Conservation (phyloP, 2,888 invertebrate genomes). For the Parasteatoda lunata region DNA sequence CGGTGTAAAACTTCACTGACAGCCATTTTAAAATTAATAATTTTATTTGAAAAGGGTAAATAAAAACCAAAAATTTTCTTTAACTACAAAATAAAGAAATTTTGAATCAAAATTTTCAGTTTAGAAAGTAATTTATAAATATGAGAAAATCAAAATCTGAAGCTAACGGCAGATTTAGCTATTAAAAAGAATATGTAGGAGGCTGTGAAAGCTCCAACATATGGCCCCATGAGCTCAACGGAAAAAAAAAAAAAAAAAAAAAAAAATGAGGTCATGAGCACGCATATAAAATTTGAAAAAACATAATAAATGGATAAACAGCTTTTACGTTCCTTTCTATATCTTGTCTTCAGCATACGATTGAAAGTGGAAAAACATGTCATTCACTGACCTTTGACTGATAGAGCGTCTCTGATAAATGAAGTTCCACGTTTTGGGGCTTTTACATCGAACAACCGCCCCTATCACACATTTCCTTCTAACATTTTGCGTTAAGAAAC, state of each 20-base stretch:
- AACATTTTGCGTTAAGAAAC: background rate
- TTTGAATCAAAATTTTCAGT: no score
- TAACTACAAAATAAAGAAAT: no score
- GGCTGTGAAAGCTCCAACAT: slow-evolving; percentile 15
- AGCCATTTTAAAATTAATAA: no score
- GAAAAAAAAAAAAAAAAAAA: slow-evolving; percentile 44
- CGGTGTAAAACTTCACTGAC: no score
- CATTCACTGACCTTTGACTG: slow-evolving; percentile 59
- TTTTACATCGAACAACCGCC: background rate
- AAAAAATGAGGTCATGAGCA: slow-evolving; percentile 53
- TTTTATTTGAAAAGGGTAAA: no score
- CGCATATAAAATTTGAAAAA: slow-evolving; percentile 19
- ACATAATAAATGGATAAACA: slow-evolving; percentile 14
- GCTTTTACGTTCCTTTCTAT: slow-evolving; percentile 44
- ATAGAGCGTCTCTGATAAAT: slow-evolving; percentile 50
- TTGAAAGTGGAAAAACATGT: slow-evolving; percentile 68
- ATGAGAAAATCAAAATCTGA: background rate
- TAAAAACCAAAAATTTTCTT: no score
- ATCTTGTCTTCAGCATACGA: slow-evolving; percentile 63
- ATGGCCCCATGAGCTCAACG: slow-evolving; percentile 35
- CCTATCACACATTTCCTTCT: background rate
- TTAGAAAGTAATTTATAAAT: background rate
- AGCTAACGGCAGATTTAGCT: background rate
- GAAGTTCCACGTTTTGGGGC: slow-evolving; percentile 19
- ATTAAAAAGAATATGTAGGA: slow-evolving; percentile 7